Conservation (phyloP, 2,888 invertebrate genomes). For the Cerastis leucographa region DNA sequence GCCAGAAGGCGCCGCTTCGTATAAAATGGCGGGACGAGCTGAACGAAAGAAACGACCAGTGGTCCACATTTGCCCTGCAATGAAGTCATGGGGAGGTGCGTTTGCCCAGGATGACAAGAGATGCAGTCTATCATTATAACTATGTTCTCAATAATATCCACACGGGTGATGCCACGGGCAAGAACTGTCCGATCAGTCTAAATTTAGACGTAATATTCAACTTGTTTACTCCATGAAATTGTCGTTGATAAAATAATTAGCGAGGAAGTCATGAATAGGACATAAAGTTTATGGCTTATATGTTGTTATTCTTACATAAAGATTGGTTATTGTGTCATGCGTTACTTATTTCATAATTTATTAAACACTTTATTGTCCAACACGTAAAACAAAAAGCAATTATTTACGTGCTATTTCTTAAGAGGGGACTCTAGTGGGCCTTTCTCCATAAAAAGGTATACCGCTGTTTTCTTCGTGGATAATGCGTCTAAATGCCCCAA, state of each 20-base stretch:
- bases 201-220: neutral
- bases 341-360: neutral
- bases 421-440: no score
- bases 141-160: neutral
- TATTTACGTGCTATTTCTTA: neutral
- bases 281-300: neutral
- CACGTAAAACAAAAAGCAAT: neutral
- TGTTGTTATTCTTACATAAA: neutral
- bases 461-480: no score
- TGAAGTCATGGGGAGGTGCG: neutral
- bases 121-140: neutral
- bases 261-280: slow-evolving; percentile 1
- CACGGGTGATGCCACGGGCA: neutral
- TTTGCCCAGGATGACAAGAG: neutral
- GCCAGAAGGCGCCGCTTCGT: no score
- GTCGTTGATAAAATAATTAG: neutral
- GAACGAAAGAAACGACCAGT: no score
- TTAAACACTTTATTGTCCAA: neutral
- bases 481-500: no score
- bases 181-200: neutral
- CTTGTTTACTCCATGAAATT: neutral
- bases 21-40: no score
- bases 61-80: no score
- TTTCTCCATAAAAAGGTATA: no score
- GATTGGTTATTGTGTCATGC: neutral